These are phyloP conservation scores for Nannospalax galili DNA, from an alignment of 2,113 vertebrate genomes.

Conservation along the genomic window DNA sequence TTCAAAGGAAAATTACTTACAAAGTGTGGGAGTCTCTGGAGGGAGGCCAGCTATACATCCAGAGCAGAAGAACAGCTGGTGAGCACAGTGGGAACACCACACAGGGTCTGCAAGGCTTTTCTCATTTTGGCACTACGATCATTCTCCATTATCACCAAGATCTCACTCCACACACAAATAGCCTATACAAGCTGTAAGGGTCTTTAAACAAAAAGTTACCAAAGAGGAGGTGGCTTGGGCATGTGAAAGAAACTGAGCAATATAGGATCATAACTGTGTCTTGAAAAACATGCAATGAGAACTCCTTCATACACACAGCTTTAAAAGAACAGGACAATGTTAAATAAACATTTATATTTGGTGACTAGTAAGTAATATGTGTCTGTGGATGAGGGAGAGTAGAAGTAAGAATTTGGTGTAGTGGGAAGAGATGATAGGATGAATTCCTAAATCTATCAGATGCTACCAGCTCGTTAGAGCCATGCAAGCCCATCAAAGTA, in stretches of 20 bases:
- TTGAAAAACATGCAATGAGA: not conserved
- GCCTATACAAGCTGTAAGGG: too few species aligned
- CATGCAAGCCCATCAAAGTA: not conserved
- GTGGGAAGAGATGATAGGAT: not conserved
- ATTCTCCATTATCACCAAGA: not conserved
- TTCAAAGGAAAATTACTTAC: not conserved
- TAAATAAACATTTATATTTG: not conserved
- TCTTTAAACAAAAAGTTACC: not conserved
- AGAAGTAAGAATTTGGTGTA: not conserved
- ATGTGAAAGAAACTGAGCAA: not conserved
- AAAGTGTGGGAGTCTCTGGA: too few species aligned
- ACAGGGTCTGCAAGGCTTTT: not conserved
- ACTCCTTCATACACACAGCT: not conserved
- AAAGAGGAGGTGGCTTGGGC: not conserved
- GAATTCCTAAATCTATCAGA: not conserved
- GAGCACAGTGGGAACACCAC: rapidly evolving
- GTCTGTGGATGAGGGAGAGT: not conserved
- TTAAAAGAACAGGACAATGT: not conserved
- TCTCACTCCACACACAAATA: not conserved
- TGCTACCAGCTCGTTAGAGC: not conserved
- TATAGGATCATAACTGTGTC: not conserved
- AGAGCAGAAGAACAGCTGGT: not conserved
- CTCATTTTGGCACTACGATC: not conserved
- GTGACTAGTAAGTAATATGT: not conserved
- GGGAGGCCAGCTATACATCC: not conserved